A percentile compares a stretch with the other conserved stretches of the same genome.
Conservation (phyloP, 2,797 vertebrate species). For the Pteropus rufus region DNA sequence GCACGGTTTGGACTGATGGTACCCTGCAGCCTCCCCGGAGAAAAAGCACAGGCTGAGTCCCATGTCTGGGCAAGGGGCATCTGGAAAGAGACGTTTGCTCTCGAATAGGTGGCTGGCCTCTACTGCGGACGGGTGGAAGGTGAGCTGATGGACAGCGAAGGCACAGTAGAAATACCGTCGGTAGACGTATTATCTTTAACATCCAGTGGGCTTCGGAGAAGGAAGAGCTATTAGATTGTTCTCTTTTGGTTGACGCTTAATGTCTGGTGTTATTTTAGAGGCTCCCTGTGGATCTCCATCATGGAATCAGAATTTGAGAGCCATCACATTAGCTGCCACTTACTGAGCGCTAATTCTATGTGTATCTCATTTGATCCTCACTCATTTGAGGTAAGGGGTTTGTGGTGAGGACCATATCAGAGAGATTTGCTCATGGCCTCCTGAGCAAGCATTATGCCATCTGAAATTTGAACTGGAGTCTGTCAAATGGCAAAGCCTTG, state of each 20-base stretch:
- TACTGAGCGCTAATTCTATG: no score
- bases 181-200: no score
- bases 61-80: not conserved
- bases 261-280: not conserved
- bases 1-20: not conserved
- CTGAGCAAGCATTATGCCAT: not conserved
- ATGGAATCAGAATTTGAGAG: not conserved
- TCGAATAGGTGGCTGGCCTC: not conserved
- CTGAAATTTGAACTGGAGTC: not conserved
- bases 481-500: not conserved
- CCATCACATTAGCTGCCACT: not conserved
- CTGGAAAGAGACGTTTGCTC: not conserved
- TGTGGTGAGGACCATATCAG: not conserved
- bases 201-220: no score
- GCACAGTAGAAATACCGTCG: no score
- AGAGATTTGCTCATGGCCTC: not conserved
- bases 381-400: not conserved
- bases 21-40: fast-evolving
- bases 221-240: not conserved
- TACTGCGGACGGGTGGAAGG: not conserved
- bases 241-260: not conserved
- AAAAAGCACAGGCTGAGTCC: no score
- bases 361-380: not conserved
- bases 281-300: not conserved
- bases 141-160: not conserved